Evolutionary conservation across 2,797 vertebrate genomes (phyloP).

Genomic region (Acestrorhynchus altus): DNA sequence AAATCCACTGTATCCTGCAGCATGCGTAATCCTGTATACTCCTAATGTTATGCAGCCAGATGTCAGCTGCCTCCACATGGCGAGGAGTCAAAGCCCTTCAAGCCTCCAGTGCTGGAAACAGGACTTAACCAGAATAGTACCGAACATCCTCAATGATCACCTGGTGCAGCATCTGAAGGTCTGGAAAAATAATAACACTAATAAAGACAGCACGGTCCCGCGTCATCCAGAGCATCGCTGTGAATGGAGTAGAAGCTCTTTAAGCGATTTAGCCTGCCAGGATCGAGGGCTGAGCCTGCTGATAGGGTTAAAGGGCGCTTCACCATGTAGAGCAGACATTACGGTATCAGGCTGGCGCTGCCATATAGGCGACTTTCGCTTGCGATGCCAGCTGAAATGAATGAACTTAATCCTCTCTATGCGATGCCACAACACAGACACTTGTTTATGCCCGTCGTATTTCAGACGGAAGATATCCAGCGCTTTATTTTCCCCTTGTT

Average conservation of each 20-base stretch:
- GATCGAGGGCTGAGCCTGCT: background rate
- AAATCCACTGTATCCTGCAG: constrained; percentile 39
- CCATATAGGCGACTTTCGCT: background rate
- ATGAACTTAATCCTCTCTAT: background rate
- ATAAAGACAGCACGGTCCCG: background rate
- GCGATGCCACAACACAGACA: background rate
- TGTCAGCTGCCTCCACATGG: constrained; percentile 39
- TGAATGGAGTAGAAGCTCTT: background rate
- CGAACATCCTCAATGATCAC: constrained; percentile 23
- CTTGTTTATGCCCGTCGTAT: background rate
- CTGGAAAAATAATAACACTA: constrained; percentile 7
- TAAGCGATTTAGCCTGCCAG: background rate
- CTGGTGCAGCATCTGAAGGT: constrained; percentile 10
- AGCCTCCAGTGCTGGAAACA: constrained; percentile 18
- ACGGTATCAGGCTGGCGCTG: background rate
- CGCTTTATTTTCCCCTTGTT: too few relatives aligned
- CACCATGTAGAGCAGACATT: background rate
- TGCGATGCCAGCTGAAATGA: background rate
- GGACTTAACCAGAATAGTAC: constrained; percentile 24
- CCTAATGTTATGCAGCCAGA: constrained; percentile 43
- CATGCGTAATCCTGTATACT: constrained; percentile 42
- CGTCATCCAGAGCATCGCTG: background rate
- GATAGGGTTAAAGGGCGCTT: background rate
- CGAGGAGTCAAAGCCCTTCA: constrained; percentile 45
- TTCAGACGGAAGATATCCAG: background rate